Evolutionary conservation across 2,113 vertebrate species (phyloP), one percentile per base, ranked within the genome.

Genomic region (Gulo gulo): DNA sequence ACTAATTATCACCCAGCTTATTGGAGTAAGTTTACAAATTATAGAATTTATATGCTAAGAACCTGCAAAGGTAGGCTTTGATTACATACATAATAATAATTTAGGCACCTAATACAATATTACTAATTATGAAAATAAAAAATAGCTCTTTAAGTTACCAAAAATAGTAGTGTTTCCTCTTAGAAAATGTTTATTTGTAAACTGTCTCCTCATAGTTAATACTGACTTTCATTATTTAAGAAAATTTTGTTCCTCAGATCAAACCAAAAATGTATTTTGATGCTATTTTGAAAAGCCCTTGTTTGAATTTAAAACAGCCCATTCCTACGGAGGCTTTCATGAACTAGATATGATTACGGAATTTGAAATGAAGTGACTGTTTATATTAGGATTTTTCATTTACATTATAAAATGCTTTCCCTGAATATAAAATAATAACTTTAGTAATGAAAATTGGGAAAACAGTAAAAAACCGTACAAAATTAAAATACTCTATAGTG

Each of bases 1-100:
- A 87, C 36, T 81, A 86, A 91, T 97, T 97, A 94, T 95, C 91
- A 95, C 9, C 29, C n/a, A 94, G 8, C 39, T 79, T 94, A n/a
- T 57, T 52, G 24, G 50, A 85, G 39, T 47, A 80, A 50, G 20
- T 79, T 71, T 31, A 45, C 23, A 89, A 71, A 50, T 89, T 84
- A 47, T 29, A 21, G 16, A 87, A 83, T 86, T 83, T 97, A 80
- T 92, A 3, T 55, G 8, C 29, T 86, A 74, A 86, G 23, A 55
- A 63, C 15, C n/a, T 94, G 4, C 3, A 93, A 90, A 87, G 29
- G 23, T 91, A 61, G 16, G 31, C 79, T 67, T 83, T 83, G 26
- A 61, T 76, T 90, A 42, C 1, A 14, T 42, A n/a, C 1, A 5
- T 42, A 90, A 69, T 63, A 84, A 69, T 52, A 57, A 78, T 20